A percentile compares a stretch with the other conserved stretches of the same genome.
These are phyloP conservation scores for Macrophya annulata DNA, from an alignment of 2,888 invertebrate genomes.

Conservation along the genomic window DNA sequence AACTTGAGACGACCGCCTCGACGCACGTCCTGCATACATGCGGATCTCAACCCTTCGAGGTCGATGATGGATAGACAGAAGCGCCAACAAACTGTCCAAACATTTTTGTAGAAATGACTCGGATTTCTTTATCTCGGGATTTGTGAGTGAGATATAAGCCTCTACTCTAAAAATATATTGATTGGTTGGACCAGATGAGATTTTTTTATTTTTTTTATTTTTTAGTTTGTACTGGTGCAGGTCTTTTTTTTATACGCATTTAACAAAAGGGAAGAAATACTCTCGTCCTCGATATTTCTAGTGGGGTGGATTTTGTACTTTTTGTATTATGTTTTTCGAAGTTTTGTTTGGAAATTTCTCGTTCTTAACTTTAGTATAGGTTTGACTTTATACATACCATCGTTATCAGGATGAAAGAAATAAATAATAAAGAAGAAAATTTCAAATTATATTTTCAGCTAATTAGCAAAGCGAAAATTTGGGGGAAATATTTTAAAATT, in stretches of 20 bases:
- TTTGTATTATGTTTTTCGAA: too few species aligned
- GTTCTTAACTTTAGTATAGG: background rate
- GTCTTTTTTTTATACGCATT: background rate
- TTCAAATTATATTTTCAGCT: background rate
- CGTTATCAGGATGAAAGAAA: background rate
- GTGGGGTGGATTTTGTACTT: constrained; percentile 7
- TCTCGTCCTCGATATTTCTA: background rate
- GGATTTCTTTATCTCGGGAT: constrained; percentile 2
- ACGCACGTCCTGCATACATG: background rate
- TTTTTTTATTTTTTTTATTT: background rate
- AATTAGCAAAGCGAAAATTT: background rate
- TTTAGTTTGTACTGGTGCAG: too few species aligned
- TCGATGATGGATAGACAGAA: constrained; percentile 19
- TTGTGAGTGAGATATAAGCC: background rate
- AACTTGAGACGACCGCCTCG: background rate
- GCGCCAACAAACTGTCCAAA: constrained; percentile 31
- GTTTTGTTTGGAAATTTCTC: background rate
- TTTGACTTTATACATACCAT: background rate
- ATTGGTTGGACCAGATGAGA: background rate
- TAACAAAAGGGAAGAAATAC: background rate
- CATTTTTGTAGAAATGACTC: constrained; percentile 29
- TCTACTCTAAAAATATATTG: constrained; percentile 17
- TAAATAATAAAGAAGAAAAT: background rate
- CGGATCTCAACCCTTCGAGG: background rate
- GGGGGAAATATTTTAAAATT: too few species aligned